Conservation (phyloP, 2,888 invertebrate species). For the Phragmatobia fuliginosa region DNA sequence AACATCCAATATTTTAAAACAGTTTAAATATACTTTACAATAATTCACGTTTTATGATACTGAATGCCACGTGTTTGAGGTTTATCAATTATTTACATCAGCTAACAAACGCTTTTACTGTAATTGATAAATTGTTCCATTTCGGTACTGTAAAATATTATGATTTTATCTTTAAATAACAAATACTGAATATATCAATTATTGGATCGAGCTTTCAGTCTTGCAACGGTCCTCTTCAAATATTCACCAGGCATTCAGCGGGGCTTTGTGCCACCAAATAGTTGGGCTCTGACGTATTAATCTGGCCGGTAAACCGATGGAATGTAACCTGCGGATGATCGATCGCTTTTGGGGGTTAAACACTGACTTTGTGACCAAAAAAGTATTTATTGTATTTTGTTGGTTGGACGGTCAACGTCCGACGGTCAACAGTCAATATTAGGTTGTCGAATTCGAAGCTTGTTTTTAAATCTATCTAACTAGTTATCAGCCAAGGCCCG, state of each 20-base stretch:
- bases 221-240: slow-evolving; percentile 38
- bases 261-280: slow-evolving; percentile 54
- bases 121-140: not conserved
- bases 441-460: slow-evolving; percentile 15
- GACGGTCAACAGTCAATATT: too few species aligned
- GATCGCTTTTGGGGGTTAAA: slow-evolving; percentile 40
- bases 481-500: too few species aligned
- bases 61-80: not conserved
- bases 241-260: slow-evolving; percentile 51
- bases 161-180: not conserved
- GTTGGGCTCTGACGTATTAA: slow-evolving; percentile 50
- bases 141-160: not conserved
- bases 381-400: slow-evolving; percentile 30
- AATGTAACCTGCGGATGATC: slow-evolving; percentile 45
- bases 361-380: slow-evolving; percentile 35
- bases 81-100: not conserved
- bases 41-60: not conserved
- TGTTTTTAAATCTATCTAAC: not conserved
- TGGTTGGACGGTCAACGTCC: slow-evolving; percentile 13
- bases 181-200: slow-evolving; percentile 15
- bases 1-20: too few species aligned
- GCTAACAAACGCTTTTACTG: not conserved
- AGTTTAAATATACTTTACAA: not conserved
- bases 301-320: slow-evolving; percentile 49
- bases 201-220: slow-evolving; percentile 17